Evolutionary conservation across 2,888 invertebrate genomes (phyloP), one percentile per base, ranked within the genome.

Genomic region (Linnaemya vulpina): DNA sequence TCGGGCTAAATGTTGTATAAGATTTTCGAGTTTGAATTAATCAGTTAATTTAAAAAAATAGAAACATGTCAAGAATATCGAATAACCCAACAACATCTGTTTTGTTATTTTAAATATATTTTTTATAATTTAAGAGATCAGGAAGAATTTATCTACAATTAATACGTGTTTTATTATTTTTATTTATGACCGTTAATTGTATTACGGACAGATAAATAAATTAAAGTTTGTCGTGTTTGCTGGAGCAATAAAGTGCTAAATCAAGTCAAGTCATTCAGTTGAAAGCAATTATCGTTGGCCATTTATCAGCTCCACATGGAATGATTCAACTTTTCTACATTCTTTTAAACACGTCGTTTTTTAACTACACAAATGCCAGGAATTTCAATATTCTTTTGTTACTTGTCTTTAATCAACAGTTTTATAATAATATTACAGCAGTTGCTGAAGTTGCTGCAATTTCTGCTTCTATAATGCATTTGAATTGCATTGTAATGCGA

Each of bases 71-170:
- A 62, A 68, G n/a, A 43, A 55, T 53, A 63, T 71, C 62, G 17
- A 38, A 51, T 7, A 60, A 49, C 51, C 51, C n/a, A 68, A 53
- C 43, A 63, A 46, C 38, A 65, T 46, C 46, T 65, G 63, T 35
- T 73, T 15, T 22, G 22, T 30, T 22, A 9, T 60, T 20, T 25
- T 15, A 38, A 22, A 5, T 20, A 1, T 10, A 15, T 30, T 62
- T 35, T 35, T 62, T 49, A 22, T 43, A 60, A 7, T 51, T n/a
- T 40, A 40, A 83, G 74, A 74, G 68, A 83, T 7, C 78, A 78
- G 78, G 83, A 83, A 78, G 83, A 74, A 68, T 83, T 83, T 83
- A 62, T 30, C 40, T n/a, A 65, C 43, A 63, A 25, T 17, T 77
- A 22, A 20, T 43, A 63, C 4, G 15, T 55, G 8, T 25, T 63